Conservation (phyloP, 2,888 invertebrate genomes). For the Apamea anceps region DNA sequence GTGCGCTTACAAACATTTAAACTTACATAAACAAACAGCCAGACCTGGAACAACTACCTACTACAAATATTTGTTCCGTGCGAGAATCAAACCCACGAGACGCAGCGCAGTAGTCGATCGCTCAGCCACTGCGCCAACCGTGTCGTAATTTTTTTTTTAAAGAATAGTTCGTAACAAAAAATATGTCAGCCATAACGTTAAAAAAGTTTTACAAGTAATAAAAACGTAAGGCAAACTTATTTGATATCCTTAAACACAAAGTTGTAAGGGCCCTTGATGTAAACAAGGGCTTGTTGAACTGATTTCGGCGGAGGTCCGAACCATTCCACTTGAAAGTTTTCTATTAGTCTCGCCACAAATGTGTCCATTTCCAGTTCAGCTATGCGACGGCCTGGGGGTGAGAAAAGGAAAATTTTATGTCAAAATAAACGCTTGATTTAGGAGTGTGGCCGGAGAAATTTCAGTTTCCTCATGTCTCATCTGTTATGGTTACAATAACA, state of each 20-base stretch:
- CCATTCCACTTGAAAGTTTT: slow-evolving; percentile 79
- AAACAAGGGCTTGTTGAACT: slow-evolving; percentile 74
- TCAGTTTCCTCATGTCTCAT: background rate
- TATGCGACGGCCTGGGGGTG: slow-evolving; percentile 88
- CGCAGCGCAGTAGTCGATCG: no score
- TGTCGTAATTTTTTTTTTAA: no score
- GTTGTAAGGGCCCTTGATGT: slow-evolving; percentile 78
- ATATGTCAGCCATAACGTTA: background rate
- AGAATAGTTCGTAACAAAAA: no score
- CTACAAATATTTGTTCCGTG: no score
- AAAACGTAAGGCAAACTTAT: background rate
- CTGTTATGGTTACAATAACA: background rate
- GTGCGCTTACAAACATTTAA: no score
- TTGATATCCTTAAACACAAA: slow-evolving; percentile 79
- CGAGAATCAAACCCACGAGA: no score
- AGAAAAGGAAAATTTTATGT: background rate
- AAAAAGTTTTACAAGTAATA: background rate
- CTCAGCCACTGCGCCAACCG: no score
- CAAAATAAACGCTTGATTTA: background rate
- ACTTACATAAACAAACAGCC: no score
- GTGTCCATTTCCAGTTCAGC: slow-evolving; percentile 91
- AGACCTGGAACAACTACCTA: no score
- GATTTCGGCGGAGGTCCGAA: slow-evolving; percentile 75
- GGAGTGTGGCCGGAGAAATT: background rate
- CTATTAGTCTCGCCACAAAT: slow-evolving; percentile 78